These are phyloP conservation scores for Conus ventricosus DNA, from an alignment of 1,140 invertebrate species.

Conservation along the genomic window DNA sequence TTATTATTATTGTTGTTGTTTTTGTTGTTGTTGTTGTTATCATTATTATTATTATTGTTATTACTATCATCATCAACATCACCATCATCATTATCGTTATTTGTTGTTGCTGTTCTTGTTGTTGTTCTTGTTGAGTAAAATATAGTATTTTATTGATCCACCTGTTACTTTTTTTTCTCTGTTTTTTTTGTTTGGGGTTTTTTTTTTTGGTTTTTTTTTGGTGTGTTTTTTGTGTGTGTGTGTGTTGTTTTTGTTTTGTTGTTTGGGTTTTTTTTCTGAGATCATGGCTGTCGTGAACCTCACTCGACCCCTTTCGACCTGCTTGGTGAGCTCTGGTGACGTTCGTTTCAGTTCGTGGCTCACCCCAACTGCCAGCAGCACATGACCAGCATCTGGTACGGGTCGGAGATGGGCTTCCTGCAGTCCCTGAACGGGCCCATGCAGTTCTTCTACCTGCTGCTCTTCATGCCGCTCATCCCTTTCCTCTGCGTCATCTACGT, in stretches of 20 bases:
- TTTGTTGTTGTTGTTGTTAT: too few relatives aligned
- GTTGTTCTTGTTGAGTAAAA: background rate
- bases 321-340: background rate
- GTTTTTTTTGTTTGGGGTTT: too few relatives aligned
- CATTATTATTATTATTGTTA: too few relatives aligned
- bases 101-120: background rate
- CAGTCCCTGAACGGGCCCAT: conserved; percentile 92
- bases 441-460: conserved; percentile 86
- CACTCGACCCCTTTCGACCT: background rate
- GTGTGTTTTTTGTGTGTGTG: too few relatives aligned
- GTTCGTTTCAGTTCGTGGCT: conserved; percentile 85
- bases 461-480: conserved; percentile 95
- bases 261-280: too few relatives aligned
- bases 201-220: too few relatives aligned
- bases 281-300: too few relatives aligned
- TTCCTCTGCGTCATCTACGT: conserved; percentile 95
- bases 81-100: background rate
- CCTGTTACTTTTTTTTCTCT: too few relatives aligned
- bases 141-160: too few relatives aligned
- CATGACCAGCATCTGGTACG: conserved; percentile 98
- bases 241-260: too few relatives aligned
- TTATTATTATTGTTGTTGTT: too few relatives aligned
- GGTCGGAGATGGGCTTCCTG: conserved; percentile 95
- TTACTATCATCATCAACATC: too few relatives aligned
- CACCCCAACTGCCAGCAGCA: conserved; percentile 99